Evolutionary conservation across 2,113 vertebrate species (phyloP), one percentile per base, ranked within the genome.

Genomic region (Echinops telfairi): DNA sequence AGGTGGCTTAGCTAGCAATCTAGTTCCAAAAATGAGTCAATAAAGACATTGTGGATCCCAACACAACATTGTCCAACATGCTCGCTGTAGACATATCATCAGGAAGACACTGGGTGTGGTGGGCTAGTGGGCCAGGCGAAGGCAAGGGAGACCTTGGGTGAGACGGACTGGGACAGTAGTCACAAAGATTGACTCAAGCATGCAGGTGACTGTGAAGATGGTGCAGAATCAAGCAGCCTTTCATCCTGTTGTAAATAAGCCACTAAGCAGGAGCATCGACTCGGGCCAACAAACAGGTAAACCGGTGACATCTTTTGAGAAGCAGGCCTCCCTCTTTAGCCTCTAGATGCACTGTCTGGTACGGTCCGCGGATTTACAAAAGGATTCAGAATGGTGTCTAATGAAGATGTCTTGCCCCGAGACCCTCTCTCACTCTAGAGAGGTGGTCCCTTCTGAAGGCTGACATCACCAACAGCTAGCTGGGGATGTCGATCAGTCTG

Each of bases 261-360:
- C 71, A 36, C n/a, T 6, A 73, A 33, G n/a, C 33, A 33, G 20
- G 5, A 33, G 9, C 33, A 20, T 20, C 10, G 8, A 73, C 33
- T 22, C 20, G 0, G 22, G 29, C n/a, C 36, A n/a, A 29, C 33
- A 60, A 83, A 53, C 58, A 14, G 0, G 0, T 16, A 15, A 15
- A 12, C 0, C 38, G 3, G 47, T 17, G 29, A 15, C n/a, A 12
- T 64, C 25, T 53, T n/a, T 33, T 19, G 70, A 76, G 62, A 25
- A 62, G 11, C 0, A 3, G 53, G 22, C 8, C 4, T 5, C 11
- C 3, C 23, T 25, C n/a, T 38, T n/a, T 0, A 0, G n/a, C 5
- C 79, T 76, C 79, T 71, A 47, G 31, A 66, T 22, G 29, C 11
- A 25, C n/a, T 6, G 17, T n/a, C 92, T 17, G 2, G 2, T 12